These are phyloP conservation scores for Coilia nasus DNA, from an alignment of 2,797 vertebrate genomes.

Conservation along the genomic window DNA sequence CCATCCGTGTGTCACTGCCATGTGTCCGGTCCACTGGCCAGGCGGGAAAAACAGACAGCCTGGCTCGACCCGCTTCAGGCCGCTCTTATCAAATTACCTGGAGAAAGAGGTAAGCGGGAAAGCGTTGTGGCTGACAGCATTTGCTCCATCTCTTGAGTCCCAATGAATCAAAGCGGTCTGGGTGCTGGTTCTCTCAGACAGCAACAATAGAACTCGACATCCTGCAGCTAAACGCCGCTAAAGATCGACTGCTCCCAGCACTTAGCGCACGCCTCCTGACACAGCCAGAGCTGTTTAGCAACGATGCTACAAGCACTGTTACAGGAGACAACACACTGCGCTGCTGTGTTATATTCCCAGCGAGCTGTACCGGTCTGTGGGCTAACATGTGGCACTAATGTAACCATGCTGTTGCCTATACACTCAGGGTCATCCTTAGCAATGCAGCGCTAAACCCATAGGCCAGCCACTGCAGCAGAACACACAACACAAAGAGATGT, in stretches of 20 bases:
- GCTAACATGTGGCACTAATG: neutral
- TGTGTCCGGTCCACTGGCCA: neutral
- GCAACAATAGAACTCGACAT: neutral
- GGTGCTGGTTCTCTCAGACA: neutral
- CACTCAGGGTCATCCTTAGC: neutral
- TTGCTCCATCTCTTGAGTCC: neutral
- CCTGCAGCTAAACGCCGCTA: neutral
- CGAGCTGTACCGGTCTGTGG: neutral
- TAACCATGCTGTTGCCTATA: neutral
- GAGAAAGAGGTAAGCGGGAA: slow-evolving; percentile 2
- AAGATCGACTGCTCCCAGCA: neutral
- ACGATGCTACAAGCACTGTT: neutral
- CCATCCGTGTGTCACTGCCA: neutral
- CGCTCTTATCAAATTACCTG: neutral
- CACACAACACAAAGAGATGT: neutral
- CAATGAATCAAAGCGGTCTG: neutral
- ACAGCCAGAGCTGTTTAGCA: neutral
- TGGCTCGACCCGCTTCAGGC: neutral
- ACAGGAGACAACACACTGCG: neutral
- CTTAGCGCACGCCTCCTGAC: neutral
- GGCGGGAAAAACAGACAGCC: slow-evolving; percentile 6
- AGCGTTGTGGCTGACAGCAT: slow-evolving; percentile 9
- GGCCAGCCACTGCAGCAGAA: neutral
- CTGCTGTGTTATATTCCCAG: neutral
- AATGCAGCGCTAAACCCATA: neutral